These are phyloP conservation scores for Stenopsyche tienmushanensis DNA, from an alignment of 1,140 invertebrate genomes.

Conservation along the genomic window DNA sequence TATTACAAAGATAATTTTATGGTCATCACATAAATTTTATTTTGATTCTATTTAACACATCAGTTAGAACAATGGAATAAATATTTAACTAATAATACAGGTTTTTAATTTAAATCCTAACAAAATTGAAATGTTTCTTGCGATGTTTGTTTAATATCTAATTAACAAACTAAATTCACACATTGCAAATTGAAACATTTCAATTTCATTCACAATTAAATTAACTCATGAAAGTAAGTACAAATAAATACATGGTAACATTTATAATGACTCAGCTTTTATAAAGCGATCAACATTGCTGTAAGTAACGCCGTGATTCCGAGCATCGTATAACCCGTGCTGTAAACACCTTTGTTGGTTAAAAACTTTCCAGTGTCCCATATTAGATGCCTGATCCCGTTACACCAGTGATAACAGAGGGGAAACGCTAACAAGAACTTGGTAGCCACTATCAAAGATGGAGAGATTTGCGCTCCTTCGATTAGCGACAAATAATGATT, in stretches of 20 bases:
- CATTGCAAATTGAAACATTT: not conserved
- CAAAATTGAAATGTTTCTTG: not conserved
- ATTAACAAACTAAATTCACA: not conserved
- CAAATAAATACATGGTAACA: constrained; percentile 3
- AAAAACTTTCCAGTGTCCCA: constrained; percentile 73
- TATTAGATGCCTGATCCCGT: constrained; percentile 71
- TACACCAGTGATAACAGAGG: constrained; percentile 65
- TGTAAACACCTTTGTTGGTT: constrained; percentile 69
- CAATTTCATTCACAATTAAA: not conserved
- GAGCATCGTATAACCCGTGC: constrained; percentile 66
- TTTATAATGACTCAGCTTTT: constrained; percentile 40
- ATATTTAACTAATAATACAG: constrained; percentile 14
- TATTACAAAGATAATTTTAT: constrained; percentile 62
- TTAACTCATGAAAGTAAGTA: not conserved
- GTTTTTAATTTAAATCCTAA: not conserved
- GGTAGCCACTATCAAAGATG: constrained; percentile 52
- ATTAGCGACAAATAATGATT: constrained; percentile 58
- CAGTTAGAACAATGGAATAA: not conserved
- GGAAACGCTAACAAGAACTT: constrained; percentile 64
- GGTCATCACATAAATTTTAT: no score
- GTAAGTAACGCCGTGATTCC: constrained; percentile 50
- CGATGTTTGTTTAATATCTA: no score
- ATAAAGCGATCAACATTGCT: constrained; percentile 48
- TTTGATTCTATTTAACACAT: not conserved
- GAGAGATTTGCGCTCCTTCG: constrained; percentile 57